These are phyloP conservation scores for Prionace glauca DNA, from an alignment of 2,797 vertebrate species.

Conservation along the genomic window DNA sequence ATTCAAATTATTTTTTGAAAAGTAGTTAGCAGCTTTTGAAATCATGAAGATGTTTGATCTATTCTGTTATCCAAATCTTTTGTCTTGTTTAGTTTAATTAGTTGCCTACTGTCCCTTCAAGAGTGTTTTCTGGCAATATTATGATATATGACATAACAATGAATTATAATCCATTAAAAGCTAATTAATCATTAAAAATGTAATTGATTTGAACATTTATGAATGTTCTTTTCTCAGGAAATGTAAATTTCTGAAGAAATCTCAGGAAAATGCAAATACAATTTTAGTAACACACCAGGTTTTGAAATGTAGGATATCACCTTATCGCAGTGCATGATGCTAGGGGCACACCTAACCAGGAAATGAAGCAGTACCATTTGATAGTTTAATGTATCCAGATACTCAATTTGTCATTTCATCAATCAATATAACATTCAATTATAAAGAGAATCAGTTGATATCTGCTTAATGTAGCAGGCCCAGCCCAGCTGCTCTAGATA, in stretches of 20 bases:
- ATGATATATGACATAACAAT: not conserved
- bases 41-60: not conserved
- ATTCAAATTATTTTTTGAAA: not conserved
- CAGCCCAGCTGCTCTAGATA: conserved; percentile 33
- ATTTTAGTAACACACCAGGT: not conserved
- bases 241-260: not conserved
- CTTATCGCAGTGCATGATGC: not conserved
- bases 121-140: not conserved
- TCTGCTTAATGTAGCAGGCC: conserved; percentile 35
- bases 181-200: not conserved
- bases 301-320: not conserved
- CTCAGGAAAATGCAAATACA: not conserved
- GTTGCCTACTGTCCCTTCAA: not conserved
- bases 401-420: conserved; percentile 28
- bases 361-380: not conserved
- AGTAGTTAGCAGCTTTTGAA: not conserved
- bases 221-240: not conserved
- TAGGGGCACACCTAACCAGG: not conserved
- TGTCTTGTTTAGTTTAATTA: not conserved
- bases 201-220: not conserved
- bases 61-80: not conserved
- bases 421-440: conserved; percentile 38
- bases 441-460: conserved; percentile 25
- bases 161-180: not conserved
- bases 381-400: conserved; percentile 20